phyloP scores from a whole-genome alignment of 1,140 invertebrate genomes.

The Agrypnia vestita region DNA sequence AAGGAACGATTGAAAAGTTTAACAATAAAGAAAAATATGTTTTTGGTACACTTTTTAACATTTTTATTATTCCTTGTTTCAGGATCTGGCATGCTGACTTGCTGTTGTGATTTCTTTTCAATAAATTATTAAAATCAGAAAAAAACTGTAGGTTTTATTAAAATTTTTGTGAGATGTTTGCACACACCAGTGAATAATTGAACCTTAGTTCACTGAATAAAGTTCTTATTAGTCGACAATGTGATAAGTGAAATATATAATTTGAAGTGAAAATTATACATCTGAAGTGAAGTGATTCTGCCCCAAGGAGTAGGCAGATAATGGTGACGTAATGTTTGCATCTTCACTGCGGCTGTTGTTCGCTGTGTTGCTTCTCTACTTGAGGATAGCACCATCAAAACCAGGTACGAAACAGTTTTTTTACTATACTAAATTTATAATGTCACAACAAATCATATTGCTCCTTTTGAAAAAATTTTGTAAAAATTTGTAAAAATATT shows the following conservation, averaged over 20 bases:
- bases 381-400: constrained; percentile 34
- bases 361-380: constrained; percentile 25
- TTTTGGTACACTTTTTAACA: no score
- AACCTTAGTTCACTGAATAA: neutral
- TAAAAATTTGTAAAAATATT: no score
- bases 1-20: no score
- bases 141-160: neutral
- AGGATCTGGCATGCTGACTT: neutral
- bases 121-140: neutral
- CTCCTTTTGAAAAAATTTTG: no score
- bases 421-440: no score
- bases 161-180: neutral
- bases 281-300: neutral
- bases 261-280: neutral
- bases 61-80: neutral
- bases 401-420: constrained; percentile 13
- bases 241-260: neutral
- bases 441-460: no score
- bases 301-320: constrained; percentile 12
- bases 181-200: neutral
- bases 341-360: constrained; percentile 34
- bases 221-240: neutral
- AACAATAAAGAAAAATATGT: no score
- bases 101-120: neutral
- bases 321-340: constrained; percentile 44